Base-by-base conservation (phyloP, 2,113 vertebrate species). In the Oenanthe melanoleuca region DNA sequence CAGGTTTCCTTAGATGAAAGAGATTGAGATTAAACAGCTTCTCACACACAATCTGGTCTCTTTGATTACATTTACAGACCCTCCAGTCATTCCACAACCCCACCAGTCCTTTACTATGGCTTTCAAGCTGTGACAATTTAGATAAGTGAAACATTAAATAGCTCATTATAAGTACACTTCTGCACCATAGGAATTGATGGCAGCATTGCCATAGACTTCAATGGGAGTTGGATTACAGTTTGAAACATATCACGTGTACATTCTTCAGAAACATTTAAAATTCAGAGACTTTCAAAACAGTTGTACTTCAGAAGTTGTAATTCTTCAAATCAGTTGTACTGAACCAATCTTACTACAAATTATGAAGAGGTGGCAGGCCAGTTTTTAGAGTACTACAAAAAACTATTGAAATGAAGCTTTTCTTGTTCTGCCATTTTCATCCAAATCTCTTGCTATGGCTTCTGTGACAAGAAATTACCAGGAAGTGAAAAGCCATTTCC, bases 71-170 rank as follows among this genome's bases (percentile, higher is more conserved):
- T 75, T 93, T 91, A 91, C 66, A 92, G 80, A 53, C 66, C 74
- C 89, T 92, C 86, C 89, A 93, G 84, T 93, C 40, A 90, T 74
- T 87, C 70, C 72, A 86, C 84, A 93, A 80, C 67, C 23, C 61
- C 79, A 82, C 88, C 60, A 91, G 70, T 37, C 85, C 79, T 88
- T 92, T 88, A 78, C 63, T 67, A 86, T 11, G 15, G 77, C 80
- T 95, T 93, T 96, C 87, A 96, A 93, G 92, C 80, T 96, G 89
- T 69, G 88, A 95, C 92, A 97, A 77, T 95, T 97, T 92, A 94
- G 91, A 72, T 90, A 95, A 96, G 90, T 86, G 94, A 85, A 92
- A 92, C 67, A 81, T 90, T 95, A 92, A 96, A 94, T 77, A 92
- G 66, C 70, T 96, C 87, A 95, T 96, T 94, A 45, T 49, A 82